Conservation (phyloP, 2,888 invertebrate species). For the Tortrix viridana region DNA sequence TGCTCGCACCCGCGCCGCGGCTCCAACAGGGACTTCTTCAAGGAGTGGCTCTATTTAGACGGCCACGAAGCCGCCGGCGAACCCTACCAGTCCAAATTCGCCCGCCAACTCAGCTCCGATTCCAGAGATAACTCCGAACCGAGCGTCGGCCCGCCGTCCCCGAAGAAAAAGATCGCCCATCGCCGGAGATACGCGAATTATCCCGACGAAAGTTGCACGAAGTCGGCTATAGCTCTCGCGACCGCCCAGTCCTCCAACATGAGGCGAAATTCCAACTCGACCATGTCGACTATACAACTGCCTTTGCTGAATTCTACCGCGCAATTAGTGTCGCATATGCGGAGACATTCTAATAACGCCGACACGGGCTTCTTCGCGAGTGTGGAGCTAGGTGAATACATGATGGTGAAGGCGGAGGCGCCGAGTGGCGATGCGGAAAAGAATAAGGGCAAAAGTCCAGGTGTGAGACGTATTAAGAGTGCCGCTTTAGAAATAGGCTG, state of each 20-base stretch:
- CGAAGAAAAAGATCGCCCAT: conserved; percentile 71
- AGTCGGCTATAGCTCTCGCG: conserved; percentile 77
- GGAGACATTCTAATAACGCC: conserved; percentile 86
- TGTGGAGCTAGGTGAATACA: conserved; percentile 79
- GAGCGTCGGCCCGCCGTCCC: conserved; percentile 76
- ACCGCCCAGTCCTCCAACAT: conserved; percentile 78
- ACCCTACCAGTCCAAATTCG: conserved; percentile 80
- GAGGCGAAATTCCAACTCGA: conserved; percentile 85
- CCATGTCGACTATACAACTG: conserved; percentile 86
- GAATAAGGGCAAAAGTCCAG: conserved; percentile 83
- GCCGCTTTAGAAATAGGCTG: conserved; percentile 89
- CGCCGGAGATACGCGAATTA: conserved; percentile 73
- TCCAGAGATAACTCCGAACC: conserved; percentile 81
- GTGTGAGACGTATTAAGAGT: conserved; percentile 88
- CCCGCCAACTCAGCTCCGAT: conserved; percentile 81
- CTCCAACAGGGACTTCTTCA: conserved; percentile 73
- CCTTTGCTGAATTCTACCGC: conserved; percentile 79
- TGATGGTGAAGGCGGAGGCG: conserved; percentile 80
- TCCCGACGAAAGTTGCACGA: conserved; percentile 77
- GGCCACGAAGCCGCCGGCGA: conserved; percentile 71
- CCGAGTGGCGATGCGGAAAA: conserved; percentile 73
- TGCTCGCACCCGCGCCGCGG: conserved; percentile 66
- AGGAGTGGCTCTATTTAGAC: conserved; percentile 77
- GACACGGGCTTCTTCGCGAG: conserved; percentile 84
- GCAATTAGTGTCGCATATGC: conserved; percentile 78